Base-by-base conservation (phyloP, 2,113 vertebrate species). In the Albula glossodonta region DNA sequence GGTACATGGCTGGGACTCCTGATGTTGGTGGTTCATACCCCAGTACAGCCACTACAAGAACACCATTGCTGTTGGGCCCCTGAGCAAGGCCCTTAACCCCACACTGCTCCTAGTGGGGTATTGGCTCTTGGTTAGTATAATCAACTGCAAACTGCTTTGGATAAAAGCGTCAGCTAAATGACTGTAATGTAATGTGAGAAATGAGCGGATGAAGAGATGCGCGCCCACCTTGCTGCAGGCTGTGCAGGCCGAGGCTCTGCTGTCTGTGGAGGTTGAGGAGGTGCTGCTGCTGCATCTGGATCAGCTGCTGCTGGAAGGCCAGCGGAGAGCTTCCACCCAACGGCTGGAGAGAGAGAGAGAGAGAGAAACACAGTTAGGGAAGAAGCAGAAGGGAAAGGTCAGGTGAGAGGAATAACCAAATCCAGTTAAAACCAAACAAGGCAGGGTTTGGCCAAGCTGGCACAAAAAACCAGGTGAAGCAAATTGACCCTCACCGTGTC, bases 281-380 rank as follows among this genome's bases (percentile, higher is more conserved):
- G 92, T 99, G 98, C 91, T 99, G 98, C 93, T 99, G 98, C 92
- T 99, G 98, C 90, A 99, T 94, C 93, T 99, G 97, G 90, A 99
- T 97, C 87, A 99, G 97, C 96, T 99, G 98, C 92, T 99, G 98
- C 95, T 99, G 98, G 93, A 99, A 97, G 88, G 97, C 96, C 90
- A 66, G 60, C 17, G 60, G 60, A 19, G 60, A 66, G 60, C 60
- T 22, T 5, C 15, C 15, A 0, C 17, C 60, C 60, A 99, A 96
- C 95, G 99, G 98, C 93, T 99, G 98, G 66, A 25, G 49, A 53
- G 49, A 53, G 50, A 78, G 83, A 51, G 48, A 70, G n/a, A 74
- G 70, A 74, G 70, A 31, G 5, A 13, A 22, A 31, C 1, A 74
- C 6, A 31, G 70, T 9, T 22, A 74, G 70, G 9, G n/a, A 22